Evolutionary conservation across 2,797 vertebrate species (phyloP).

Genomic region (Pangasius djambal): DNA sequence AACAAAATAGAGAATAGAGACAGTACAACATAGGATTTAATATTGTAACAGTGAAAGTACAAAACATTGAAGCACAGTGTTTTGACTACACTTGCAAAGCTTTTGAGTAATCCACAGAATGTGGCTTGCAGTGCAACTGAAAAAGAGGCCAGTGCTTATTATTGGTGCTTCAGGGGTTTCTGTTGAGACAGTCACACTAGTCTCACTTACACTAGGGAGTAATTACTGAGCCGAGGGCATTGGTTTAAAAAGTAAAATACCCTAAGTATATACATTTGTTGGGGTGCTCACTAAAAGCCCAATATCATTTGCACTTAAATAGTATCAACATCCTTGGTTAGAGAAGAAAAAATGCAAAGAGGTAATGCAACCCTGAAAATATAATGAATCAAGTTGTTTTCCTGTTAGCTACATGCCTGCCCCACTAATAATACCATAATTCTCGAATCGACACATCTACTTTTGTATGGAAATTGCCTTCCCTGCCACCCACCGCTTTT

Average conservation of each 20-base stretch:
- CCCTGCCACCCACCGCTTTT: constrained; percentile 26
- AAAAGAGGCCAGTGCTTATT: constrained; percentile 32
- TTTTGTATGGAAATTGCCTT: constrained; percentile 67
- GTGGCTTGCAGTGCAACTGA: neutral
- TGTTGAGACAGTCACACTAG: constrained; percentile 21
- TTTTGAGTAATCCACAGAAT: constrained; percentile 10
- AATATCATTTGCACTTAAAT: constrained; percentile 55
- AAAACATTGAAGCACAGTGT: neutral
- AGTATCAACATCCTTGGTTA: constrained; percentile 46
- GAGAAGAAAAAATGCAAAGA: constrained; percentile 33
- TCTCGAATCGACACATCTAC: constrained; percentile 54
- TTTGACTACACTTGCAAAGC: constrained; percentile 3
- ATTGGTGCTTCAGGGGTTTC: constrained; percentile 26
- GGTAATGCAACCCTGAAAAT: constrained; percentile 42
- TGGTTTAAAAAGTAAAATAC: constrained; percentile 29
- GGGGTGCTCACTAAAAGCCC: constrained; percentile 40
- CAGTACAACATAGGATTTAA: neutral
- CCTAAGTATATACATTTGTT: constrained; percentile 26
- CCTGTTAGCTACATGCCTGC: constrained; percentile 39
- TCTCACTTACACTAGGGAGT: constrained; percentile 40
- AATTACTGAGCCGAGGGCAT: constrained; percentile 36
- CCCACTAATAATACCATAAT: constrained; percentile 51
- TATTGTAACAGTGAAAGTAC: neutral
- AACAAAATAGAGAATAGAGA: neutral
- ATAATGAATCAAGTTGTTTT: constrained; percentile 56